Base-by-base conservation (phyloP, 2,797 vertebrate genomes). In the Chlorospingus flavigularis region DNA sequence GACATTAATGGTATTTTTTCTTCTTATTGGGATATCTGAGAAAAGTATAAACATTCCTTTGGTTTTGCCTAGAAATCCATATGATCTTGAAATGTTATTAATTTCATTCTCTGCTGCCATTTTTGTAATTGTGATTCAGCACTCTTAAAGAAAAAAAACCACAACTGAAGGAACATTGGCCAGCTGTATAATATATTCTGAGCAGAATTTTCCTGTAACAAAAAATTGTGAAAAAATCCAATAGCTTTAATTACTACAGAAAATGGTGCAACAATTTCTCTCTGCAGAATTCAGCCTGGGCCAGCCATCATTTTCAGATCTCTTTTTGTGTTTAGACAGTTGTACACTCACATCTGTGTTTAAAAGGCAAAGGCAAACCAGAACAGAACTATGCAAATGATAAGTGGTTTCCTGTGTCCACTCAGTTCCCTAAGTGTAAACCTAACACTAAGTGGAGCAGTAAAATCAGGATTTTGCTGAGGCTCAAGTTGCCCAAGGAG, bases 231-330 rank as follows among this genome's bases (percentile, higher is more conserved):
- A 95, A 75, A 90, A 77, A 54, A 54, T 58, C 66, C 54, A 75
- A 71, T 78, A 58, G 54, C 33, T 93, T 87, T 89, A 95, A 95
- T 95, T 92, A 37, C 72, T 65, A 68, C 43, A 10, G 57, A 83
- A 95, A 93, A 89, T 75, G 50, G 31, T 50, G 68, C 17, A 68
- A 75, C 51, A 66, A 48, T 83, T 91, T 91, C 13, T 51, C 48
- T 73, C 65, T 54, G 23, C 14, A 80, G 58, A 91, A 89, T 86
- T 83, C 68, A 93, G 57, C 28, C 81, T 74, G 13, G 39, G 50
- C 63, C 53, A 95, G 72, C 33, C 71, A 72, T 61, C 31, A 53
- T 95, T 92, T 95, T 83, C 72, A 62, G 35, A 83, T 40, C 26
- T 63, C 42, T 68, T 90, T 50, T 79, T 61, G 40, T 72, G 45